These are phyloP conservation scores for Gadus chalcogrammus DNA, from an alignment of 2,113 vertebrate species.

Conservation along the genomic window DNA sequence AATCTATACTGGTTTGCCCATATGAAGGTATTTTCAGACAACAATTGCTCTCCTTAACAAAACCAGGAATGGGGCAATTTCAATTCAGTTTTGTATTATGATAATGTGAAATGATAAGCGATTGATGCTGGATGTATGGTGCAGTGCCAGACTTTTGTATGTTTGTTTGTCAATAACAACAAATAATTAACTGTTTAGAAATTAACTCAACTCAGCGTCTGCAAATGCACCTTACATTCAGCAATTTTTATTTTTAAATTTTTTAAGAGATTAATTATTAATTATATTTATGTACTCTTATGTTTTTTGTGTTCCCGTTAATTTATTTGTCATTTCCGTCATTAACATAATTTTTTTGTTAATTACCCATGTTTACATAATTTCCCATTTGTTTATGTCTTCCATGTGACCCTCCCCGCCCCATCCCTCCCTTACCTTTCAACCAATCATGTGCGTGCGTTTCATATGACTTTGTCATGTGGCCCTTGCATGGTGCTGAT, in stretches of 20 bases:
- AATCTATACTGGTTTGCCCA: not conserved
- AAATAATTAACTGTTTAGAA: too few relatives aligned
- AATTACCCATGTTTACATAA: conserved; percentile 93
- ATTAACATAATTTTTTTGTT: conserved; percentile 83
- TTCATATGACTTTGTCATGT: conserved; percentile 99
- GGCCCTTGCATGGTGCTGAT: conserved; percentile 98
- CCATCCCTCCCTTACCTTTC: conserved; percentile 85
- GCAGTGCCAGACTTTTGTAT: too few relatives aligned
- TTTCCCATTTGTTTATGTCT: conserved; percentile 96
- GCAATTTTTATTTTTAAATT: conserved; percentile 35
- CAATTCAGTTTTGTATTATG: not conserved
- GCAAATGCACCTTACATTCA: conserved; percentile 41
- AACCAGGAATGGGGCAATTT: not conserved
- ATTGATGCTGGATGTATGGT: too few relatives aligned
- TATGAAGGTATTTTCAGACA: not conserved
- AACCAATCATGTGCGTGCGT: conserved; percentile 97
- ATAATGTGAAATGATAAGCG: too few relatives aligned
- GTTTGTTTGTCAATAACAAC: too few relatives aligned
- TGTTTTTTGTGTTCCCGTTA: conserved; percentile 42
- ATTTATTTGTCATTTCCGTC: conserved; percentile 74
- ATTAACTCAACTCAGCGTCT: conserved; percentile 4
- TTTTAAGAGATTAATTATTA: conserved; percentile 15
- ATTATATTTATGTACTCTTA: conserved; percentile 34
- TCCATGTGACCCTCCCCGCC: conserved; percentile 75
- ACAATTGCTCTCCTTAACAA: not conserved